These are phyloP conservation scores for Urophycis tenuis DNA, from an alignment of 2,797 vertebrate genomes.

Conservation along the genomic window DNA sequence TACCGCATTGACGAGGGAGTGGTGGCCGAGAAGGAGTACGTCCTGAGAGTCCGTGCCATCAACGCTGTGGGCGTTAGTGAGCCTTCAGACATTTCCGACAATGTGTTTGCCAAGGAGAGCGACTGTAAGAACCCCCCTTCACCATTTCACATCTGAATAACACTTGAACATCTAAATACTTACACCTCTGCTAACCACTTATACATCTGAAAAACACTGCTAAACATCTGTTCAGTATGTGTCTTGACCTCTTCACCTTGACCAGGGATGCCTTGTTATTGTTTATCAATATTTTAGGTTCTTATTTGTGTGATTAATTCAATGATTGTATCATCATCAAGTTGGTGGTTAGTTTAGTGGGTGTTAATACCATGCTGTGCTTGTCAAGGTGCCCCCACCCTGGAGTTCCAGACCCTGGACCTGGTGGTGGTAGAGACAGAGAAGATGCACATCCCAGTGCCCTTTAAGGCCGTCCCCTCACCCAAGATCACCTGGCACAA, in stretches of 20 bases:
- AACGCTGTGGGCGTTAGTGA: conserved; percentile 88
- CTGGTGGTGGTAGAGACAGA: conserved; percentile 90
- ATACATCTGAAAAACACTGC: not conserved
- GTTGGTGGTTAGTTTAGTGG: not conserved
- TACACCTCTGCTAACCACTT: too few relatives aligned
- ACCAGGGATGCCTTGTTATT: not conserved
- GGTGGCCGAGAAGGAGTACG: conserved; percentile 90
- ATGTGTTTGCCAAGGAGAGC: conserved; percentile 88
- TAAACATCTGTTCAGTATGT: not conserved
- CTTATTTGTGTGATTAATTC: not conserved
- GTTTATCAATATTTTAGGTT: not conserved
- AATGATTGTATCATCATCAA: not conserved
- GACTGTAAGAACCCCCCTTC: conserved; percentile 77
- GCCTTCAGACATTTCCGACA: conserved; percentile 96
- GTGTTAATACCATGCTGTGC: not conserved
- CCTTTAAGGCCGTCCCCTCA: conserved; percentile 86
- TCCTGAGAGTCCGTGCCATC: conserved; percentile 90
- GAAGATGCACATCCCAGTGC: conserved; percentile 86
- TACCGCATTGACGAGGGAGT: conserved; percentile 87
- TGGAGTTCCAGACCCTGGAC: conserved; percentile 88
- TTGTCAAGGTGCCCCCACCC: conserved; percentile 80
- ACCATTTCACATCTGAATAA: not conserved
- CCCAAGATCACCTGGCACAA: conserved; percentile 94
- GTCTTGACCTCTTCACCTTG: not conserved
- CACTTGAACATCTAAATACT: too few relatives aligned